Evolutionary conservation across 2,888 invertebrate species (phyloP), one percentile per base, ranked within the genome.

Genomic region (Thumatha senex): DNA sequence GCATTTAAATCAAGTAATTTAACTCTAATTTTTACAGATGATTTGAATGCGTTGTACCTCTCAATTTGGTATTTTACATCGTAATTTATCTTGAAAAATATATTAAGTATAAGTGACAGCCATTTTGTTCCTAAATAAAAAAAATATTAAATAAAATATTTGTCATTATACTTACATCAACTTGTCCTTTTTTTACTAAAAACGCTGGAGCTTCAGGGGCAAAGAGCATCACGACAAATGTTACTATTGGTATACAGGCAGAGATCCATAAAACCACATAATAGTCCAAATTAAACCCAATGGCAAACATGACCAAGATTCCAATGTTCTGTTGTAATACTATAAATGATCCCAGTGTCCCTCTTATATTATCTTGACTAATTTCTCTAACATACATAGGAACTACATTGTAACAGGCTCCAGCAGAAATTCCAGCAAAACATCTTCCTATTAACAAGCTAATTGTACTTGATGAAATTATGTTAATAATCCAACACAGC

Each of bases 201-300:
- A 75, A 84, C 0, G 82, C 78, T 12, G 89, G 89, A 1, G 87
- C 83, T 54, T 87, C 86, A 2, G 87, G 87, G 48, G 82, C 81
- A 53, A 73, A 78, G 10, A 79, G 34, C 71, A 88, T 76, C 12
- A 81, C 40, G 2, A 82, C 33, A 1, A 76, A 57, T 13, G 77
- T 78, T 0, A 79, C 4, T 1, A 84, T 48, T 0, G 83, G 80
- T 4, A 85, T 49, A 11, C 68, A 63, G 0, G 83, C 14, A 1
- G 74, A 74, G 0, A 76, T 67, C 70, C 78, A 82, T 2, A 86
- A 36, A 1, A 85, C 73, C 0, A 74, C 72, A 31, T 67, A 62
- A 46, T 86, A 88, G 13, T 76, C 70, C 35, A 84, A 51, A 49
- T 81, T 82, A 0, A 76, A 73, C 31, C 87, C 86, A 63, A 86